phyloP scores from a whole-genome alignment of 1,140 invertebrate species.

The Apolygus lucorum region DNA sequence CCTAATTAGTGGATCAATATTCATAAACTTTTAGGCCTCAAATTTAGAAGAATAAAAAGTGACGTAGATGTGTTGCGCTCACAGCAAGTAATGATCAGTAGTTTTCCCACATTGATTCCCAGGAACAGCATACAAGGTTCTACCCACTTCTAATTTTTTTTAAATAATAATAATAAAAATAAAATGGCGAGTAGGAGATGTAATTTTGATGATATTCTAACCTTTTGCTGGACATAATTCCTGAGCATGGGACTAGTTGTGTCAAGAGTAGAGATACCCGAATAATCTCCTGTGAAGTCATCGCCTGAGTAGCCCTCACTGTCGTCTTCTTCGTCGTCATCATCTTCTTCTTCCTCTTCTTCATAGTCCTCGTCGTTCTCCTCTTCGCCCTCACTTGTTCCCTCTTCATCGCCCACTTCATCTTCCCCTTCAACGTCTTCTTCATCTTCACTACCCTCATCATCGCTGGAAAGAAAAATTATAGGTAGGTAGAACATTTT shows the following conservation, averaged over 20 bases:
- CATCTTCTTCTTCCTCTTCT: constrained; percentile 33
- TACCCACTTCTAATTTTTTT: constrained; percentile 29
- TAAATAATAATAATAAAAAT: not conserved
- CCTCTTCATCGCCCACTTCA: constrained; percentile 35
- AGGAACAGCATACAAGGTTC: constrained; percentile 43
- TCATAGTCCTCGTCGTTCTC: constrained; percentile 38
- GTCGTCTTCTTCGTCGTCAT: constrained; percentile 32
- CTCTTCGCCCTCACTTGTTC: constrained; percentile 28
- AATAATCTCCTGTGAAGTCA: not conserved
- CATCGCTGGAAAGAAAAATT: constrained; percentile 42
- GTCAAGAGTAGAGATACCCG: too few species aligned
- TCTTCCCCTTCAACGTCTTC: constrained; percentile 38
- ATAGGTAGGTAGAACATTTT: constrained; percentile 18
- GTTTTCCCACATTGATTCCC: too few species aligned
- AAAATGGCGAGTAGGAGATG: too few species aligned
- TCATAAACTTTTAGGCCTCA: too few species aligned
- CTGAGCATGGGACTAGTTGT: not conserved
- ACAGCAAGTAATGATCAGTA: too few species aligned
- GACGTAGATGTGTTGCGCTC: too few species aligned
- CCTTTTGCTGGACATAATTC: not conserved
- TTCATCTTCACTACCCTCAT: constrained; percentile 43
- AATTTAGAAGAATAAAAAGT: too few species aligned
- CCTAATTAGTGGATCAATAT: too few species aligned
- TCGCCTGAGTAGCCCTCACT: constrained; percentile 24
- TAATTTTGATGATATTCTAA: not conserved